Evolutionary conservation across 1,140 invertebrate species (phyloP).

Genomic region (Heliconius congener): DNA sequence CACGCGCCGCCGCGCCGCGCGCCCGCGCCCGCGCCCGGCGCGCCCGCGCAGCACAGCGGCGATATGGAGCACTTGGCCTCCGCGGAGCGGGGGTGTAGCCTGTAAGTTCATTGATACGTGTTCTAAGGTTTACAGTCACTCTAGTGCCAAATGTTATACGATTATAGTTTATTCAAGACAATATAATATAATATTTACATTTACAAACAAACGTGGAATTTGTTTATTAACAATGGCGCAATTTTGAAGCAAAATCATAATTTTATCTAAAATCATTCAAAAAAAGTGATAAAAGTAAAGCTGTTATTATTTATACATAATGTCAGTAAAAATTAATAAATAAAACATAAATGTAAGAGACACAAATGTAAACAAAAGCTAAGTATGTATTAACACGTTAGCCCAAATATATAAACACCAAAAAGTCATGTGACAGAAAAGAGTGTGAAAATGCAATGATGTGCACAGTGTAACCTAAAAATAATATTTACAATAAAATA

Average conservation of each 20-base stretch:
- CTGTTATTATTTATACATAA: too few relatives aligned
- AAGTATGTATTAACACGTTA: background rate
- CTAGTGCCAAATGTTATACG: too few relatives aligned
- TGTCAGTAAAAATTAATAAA: background rate
- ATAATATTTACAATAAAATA: background rate
- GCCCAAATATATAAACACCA: background rate
- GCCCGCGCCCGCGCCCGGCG: constrained; percentile 67
- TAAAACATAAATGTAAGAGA: background rate
- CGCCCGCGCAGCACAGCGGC: constrained; percentile 82
- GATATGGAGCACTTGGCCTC: constrained; percentile 85
- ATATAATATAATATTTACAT: too few relatives aligned
- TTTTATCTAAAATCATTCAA: too few relatives aligned
- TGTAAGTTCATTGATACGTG: constrained; percentile 26
- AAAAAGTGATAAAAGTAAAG: too few relatives aligned
- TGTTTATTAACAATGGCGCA: too few relatives aligned
- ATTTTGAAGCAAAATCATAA: too few relatives aligned
- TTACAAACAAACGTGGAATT: too few relatives aligned
- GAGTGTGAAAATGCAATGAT: background rate
- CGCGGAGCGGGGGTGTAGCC: constrained; percentile 84
- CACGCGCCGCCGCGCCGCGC: constrained; percentile 58
- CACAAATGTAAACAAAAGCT: background rate
- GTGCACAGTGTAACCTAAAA: background rate
- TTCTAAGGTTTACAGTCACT: too few relatives aligned
- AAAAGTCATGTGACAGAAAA: background rate
- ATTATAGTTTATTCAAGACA: too few relatives aligned